Evolutionary conservation across 2,888 invertebrate species (phyloP).

Genomic region (Tuberolachnus salignus): DNA sequence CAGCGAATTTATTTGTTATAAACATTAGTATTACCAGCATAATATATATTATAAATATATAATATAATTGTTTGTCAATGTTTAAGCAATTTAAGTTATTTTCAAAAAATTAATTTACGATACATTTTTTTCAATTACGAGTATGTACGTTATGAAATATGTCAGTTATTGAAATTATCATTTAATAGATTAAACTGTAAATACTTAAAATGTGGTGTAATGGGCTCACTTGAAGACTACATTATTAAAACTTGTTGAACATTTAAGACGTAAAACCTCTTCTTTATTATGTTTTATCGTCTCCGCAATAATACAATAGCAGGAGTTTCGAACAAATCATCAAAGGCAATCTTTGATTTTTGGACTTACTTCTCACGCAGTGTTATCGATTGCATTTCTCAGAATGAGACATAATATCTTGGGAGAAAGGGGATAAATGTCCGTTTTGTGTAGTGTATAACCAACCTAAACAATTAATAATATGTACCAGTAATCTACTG

Average conservation of each 20-base stretch:
- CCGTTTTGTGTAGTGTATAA: not conserved
- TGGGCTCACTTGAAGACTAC: no score
- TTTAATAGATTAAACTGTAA: no score
- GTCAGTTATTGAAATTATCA: no score
- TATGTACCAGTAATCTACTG: not conserved
- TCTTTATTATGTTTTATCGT: not conserved
- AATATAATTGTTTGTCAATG: not conserved
- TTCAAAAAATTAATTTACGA: no score
- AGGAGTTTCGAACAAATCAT: not conserved
- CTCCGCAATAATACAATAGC: not conserved
- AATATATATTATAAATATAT: no score
- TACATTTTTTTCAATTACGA: no score
- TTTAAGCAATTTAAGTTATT: not conserved
- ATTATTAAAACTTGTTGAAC: no score
- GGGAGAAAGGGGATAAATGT: not conserved
- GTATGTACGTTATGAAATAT: no score
- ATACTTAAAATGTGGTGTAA: no score
- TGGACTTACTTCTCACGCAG: not conserved
- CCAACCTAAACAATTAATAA: no score
- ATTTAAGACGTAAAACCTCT: not conserved
- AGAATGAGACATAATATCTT: not conserved
- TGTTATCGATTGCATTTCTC: not conserved
- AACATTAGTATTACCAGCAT: not conserved
- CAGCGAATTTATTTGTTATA: not conserved
- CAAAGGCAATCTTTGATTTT: not conserved